These are phyloP conservation scores for Pilophorus perplexus DNA, from an alignment of 2,888 invertebrate genomes.

Conservation along the genomic window DNA sequence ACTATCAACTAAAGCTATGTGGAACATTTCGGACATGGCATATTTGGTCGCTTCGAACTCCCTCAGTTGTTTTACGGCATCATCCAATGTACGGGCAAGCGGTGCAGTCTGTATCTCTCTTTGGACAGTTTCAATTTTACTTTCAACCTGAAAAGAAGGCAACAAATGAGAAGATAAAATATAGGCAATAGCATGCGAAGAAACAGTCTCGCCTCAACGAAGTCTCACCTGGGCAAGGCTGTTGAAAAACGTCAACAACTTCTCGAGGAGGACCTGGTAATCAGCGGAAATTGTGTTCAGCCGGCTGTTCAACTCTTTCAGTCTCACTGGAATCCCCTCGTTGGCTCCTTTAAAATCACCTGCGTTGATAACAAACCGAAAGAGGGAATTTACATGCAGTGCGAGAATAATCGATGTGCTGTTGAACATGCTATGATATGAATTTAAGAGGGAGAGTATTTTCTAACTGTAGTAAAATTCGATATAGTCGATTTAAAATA, in stretches of 20 bases:
- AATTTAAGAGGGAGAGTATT: too few species aligned
- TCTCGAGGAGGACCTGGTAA: conserved; percentile 68
- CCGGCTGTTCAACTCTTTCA: conserved; percentile 65
- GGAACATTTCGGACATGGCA: conserved; percentile 64
- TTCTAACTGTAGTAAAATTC: too few species aligned
- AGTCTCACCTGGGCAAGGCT: conserved; percentile 59
- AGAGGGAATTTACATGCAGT: conserved; percentile 17
- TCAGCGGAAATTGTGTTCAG: conserved; percentile 67
- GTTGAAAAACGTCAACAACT: conserved; percentile 68
- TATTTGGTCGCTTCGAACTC: conserved; percentile 67
- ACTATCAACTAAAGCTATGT: conserved; percentile 65
- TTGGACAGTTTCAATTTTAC: conserved; percentile 61
- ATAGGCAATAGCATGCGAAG: neutral
- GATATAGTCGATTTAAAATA: too few species aligned
- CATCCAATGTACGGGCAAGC: conserved; percentile 44
- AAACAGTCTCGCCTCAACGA: neutral
- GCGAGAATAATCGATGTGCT: too few species aligned
- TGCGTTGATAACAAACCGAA: conserved; percentile 44
- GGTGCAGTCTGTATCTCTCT: conserved; percentile 52
- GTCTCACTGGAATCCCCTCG: conserved; percentile 63
- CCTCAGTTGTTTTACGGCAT: conserved; percentile 58
- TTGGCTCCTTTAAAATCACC: conserved; percentile 57
- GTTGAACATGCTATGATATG: too few species aligned
- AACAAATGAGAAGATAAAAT: neutral
- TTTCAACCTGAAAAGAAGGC: conserved; percentile 57